These are phyloP conservation scores for Bombus consobrinus DNA, from an alignment of 1,140 invertebrate genomes.

Conservation along the genomic window DNA sequence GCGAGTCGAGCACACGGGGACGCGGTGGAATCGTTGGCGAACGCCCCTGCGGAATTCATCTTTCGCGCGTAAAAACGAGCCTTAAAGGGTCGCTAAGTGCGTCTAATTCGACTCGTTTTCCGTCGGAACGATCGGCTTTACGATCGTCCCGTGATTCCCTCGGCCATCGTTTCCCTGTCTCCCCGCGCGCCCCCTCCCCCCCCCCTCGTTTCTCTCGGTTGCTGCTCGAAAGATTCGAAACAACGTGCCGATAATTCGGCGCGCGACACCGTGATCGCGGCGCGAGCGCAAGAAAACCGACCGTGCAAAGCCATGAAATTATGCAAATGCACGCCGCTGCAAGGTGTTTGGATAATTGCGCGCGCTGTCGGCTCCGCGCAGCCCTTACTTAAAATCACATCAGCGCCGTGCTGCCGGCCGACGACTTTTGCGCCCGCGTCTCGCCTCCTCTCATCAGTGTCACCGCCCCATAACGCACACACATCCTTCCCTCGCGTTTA, in stretches of 20 bases:
- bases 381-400: conserved; percentile 79
- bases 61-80: conserved; percentile 1
- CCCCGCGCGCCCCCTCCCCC: too few relatives aligned
- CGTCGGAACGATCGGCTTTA: conserved; percentile 19
- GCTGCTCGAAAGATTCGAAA: not conserved
- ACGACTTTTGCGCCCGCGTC: conserved; percentile 3
- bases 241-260: conserved; percentile 35
- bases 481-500: conserved; percentile 22
- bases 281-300: conserved; percentile 30
- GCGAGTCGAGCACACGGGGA: not conserved
- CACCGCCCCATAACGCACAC: conserved; percentile 50
- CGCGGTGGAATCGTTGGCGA: not conserved
- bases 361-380: conserved; percentile 62
- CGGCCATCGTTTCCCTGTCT: not conserved
- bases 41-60: not conserved
- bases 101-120: conserved; percentile 44
- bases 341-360: conserved; percentile 79
- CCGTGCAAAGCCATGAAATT: conserved; percentile 70
- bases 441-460: conserved; percentile 38
- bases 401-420: conserved; percentile 60
- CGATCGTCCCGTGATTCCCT: conserved; percentile 1
- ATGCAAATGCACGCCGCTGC: conserved; percentile 70
- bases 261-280: conserved; percentile 4
- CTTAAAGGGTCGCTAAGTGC: conserved; percentile 36
- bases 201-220: not conserved